Percentiles rank a stretch among this genome's conserved stretches.
Conservation (phyloP, 2,113 vertebrate species). For the Calonectris borealis region DNA sequence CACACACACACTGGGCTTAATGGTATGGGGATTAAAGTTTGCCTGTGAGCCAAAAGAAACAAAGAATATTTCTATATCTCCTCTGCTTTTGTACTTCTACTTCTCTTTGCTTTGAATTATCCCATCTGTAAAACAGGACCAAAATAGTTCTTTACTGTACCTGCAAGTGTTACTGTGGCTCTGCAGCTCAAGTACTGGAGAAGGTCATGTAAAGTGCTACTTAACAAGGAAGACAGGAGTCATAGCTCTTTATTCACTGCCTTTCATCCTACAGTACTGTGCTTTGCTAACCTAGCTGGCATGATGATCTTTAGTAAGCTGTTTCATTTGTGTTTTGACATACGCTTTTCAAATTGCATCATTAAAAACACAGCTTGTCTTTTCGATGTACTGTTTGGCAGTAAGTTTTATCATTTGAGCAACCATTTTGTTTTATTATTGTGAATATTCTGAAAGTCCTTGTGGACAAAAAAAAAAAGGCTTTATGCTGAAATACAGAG, state of each 20-base stretch:
- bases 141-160: background rate
- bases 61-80: background rate
- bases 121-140: background rate
- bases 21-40: background rate
- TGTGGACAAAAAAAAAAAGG: background rate
- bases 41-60: background rate
- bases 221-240: background rate
- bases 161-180: background rate
- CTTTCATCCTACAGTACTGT: background rate
- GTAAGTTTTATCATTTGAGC: background rate
- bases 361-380: conserved; percentile 30
- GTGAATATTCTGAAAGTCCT: background rate
- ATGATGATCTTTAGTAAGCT: background rate
- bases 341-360: conserved; percentile 17
- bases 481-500: background rate
- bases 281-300: background rate
- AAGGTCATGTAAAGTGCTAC: background rate
- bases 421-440: background rate
- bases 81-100: background rate
- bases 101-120: background rate
- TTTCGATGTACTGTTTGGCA: background rate
- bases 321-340: conserved; percentile 38
- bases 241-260: background rate
- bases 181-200: background rate
- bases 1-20: background rate